Evolutionary conservation across 2,113 vertebrate species (phyloP).

Genomic region (Daboia siamensis): DNA sequence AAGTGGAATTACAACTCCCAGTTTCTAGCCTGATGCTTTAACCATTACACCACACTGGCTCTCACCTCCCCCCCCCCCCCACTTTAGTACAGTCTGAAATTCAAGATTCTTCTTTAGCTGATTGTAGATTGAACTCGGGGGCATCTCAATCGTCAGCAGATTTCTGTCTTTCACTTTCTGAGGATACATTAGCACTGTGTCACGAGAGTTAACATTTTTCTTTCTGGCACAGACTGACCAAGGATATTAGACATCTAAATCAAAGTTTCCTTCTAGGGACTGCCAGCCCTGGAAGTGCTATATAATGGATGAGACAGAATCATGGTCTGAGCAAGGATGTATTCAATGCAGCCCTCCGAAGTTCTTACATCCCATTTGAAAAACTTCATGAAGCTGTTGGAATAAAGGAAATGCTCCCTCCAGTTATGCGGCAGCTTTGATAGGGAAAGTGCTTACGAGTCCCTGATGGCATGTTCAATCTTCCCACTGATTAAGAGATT

Average conservation of each 20-base stretch:
- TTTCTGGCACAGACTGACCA: slow-evolving; percentile 66
- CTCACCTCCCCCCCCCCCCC: background rate
- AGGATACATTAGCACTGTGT: slow-evolving; percentile 65
- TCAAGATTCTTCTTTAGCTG: background rate
- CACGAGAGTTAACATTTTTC: slow-evolving; percentile 69
- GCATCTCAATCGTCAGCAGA: slow-evolving; percentile 46
- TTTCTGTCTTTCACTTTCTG: slow-evolving; percentile 55
- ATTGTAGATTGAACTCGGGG: background rate
- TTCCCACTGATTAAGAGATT: background rate
- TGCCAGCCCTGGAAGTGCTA: slow-evolving; percentile 67
- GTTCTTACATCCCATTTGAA: slow-evolving; percentile 30
- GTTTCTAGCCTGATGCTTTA: background rate
- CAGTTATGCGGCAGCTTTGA: slow-evolving; percentile 40
- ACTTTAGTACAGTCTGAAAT: background rate
- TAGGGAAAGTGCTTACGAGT: background rate
- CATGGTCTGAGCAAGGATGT: slow-evolving; percentile 63
- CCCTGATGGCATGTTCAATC: background rate
- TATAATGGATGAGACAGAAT: slow-evolving; percentile 71
- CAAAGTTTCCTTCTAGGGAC: slow-evolving; percentile 70
- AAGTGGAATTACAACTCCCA: background rate
- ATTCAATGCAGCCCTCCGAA: slow-evolving; percentile 72
- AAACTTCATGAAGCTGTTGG: slow-evolving; percentile 39
- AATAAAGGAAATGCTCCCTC: slow-evolving; percentile 44
- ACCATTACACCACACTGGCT: background rate
- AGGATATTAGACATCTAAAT: slow-evolving; percentile 71